Conservation (phyloP, 1,140 invertebrate genomes). For the Bradysia coprophila region DNA sequence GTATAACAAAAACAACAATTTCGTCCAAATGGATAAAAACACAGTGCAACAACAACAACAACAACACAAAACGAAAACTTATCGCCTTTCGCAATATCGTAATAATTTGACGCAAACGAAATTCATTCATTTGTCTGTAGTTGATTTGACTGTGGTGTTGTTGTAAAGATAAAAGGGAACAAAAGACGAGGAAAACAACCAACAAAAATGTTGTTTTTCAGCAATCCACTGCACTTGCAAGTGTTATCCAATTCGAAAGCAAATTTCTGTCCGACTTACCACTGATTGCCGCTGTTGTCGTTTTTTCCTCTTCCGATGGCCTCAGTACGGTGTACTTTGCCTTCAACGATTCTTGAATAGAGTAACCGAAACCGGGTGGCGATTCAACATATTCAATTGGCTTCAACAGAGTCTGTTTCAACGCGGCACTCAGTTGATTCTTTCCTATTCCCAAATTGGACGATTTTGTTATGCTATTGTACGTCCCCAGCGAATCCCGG, state of each 20-base stretch:
- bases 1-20: too few species aligned
- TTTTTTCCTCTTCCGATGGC: neutral
- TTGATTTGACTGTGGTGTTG: neutral
- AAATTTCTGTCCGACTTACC: neutral
- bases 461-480: neutral
- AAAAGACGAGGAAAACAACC: neutral
- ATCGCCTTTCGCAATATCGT: too few species aligned
- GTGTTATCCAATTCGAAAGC: too few species aligned
- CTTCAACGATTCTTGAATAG: neutral
- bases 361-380: neutral
- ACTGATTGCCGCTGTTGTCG: neutral
- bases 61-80: too few species aligned
- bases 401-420: neutral
- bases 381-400: neutral
- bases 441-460: neutral
- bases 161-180: neutral
- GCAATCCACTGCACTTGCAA: too few species aligned
- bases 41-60: too few species aligned
- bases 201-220: neutral
- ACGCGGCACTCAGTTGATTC: neutral
- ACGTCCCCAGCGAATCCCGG: neutral
- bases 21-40: too few species aligned
- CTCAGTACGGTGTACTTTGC: neutral
- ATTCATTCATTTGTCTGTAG: too few species aligned
- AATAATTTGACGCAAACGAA: too few species aligned